Evolutionary conservation across 2,888 invertebrate species (phyloP), one percentile per base, ranked within the genome.

Genomic region (Scaptomyza cyrtandrae): DNA sequence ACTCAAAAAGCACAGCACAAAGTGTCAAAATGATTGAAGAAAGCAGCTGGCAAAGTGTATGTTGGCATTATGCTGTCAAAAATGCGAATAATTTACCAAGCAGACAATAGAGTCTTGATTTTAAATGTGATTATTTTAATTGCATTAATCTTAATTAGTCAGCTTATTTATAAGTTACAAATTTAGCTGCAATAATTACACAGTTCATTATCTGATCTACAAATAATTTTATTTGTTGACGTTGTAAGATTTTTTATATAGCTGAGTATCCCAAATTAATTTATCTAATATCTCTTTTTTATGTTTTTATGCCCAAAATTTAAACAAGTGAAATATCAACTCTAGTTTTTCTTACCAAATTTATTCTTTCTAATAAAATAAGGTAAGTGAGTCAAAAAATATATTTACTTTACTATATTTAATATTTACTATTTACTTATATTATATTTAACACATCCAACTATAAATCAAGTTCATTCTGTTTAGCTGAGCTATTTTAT

Each of bases 11-110:
- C 13, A 31, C 14, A 45, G n/a, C 13, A 43, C 24, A 55, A 59
- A 35, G 45, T 58, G 70, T 39, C n/a, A 27, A 65, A 13, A 14
- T 58, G 39, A 52, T 43, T 33, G 27, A 7, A 31, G 39, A 0
- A 2, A 19, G 13, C 16, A 46, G 10, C 29, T 35, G 33, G 33
- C 13, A 11, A 11, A 29, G n/a, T 35, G 5, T 6, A 4, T 43
- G 33, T 2, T 0, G 10, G 37, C 19, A 6, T n/a, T 24, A 1
- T 3, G 14, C 27, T 7, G 3, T 4, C 35, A 29, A n/a, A 24
- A 27, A 39, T 7, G 14, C 6, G 11, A 13, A 33, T 59, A 46
- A 61, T 39, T 53, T 39, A 46, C 16, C 9, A 13, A 14, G n/a
- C 6, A 35, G 10, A 14, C 41, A 60, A 52, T 9, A 6, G 13